Conservation (phyloP, 2,888 invertebrate species). For the Cheilosia impressa region DNA sequence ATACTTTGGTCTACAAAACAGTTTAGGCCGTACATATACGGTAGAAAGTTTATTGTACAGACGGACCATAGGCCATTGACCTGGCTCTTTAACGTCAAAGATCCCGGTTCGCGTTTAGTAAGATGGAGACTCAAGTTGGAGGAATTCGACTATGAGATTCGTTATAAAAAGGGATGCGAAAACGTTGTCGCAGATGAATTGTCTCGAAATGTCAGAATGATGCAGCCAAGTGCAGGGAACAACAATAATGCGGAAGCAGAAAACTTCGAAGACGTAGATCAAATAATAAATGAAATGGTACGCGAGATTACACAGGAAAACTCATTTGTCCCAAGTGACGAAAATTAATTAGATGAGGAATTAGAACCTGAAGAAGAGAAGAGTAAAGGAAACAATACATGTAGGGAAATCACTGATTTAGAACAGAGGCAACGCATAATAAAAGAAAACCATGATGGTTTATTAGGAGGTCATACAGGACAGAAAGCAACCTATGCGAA, state of each 20-base stretch:
- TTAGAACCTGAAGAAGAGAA: conserved; percentile 13
- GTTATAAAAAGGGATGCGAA: too few relatives aligned
- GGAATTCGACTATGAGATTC: conserved; percentile 76
- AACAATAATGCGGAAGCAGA: not conserved
- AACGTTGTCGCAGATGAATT: conserved; percentile 58
- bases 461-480: conserved; percentile 46
- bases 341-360: conserved; percentile 10
- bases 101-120: conserved; percentile 80
- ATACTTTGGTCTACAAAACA: conserved; percentile 80
- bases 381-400: conserved; percentile 5
- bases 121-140: conserved; percentile 79
- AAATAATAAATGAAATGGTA: not conserved
- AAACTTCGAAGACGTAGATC: conserved; percentile 1
- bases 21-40: conserved; percentile 78
- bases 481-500: conserved; percentile 50
- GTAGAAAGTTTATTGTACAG: conserved; percentile 79
- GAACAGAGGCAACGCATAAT: conserved; percentile 37
- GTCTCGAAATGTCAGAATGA: conserved; percentile 39
- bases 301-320: not conserved
- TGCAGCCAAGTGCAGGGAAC: conserved; percentile 2
- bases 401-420: conserved; percentile 19
- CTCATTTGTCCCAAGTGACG: conserved; percentile 1
- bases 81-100: conserved; percentile 81
- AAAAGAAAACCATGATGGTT: conserved; percentile 48
- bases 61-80: conserved; percentile 81